Evolutionary conservation across 2,113 vertebrate species (phyloP), one percentile per base, ranked within the genome.

Genomic region (Chlorodrepanis virens): DNA sequence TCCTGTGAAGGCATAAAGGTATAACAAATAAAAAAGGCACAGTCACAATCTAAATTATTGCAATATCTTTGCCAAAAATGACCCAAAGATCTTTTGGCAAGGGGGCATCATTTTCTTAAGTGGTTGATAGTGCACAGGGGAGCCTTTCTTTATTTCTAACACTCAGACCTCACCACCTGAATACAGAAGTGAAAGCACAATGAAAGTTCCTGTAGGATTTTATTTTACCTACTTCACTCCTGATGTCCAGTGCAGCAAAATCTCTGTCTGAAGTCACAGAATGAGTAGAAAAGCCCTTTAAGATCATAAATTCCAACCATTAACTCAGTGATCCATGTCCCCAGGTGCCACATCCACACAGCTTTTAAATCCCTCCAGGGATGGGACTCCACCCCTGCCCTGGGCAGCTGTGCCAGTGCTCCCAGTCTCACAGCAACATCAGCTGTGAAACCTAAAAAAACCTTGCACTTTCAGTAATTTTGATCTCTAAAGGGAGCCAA

Each of bases 321-420:
- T 61, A 0, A 0, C 16, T 0, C n/a, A 12, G 47, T 13, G 5
- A 3, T 9, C 45, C 14, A 0, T 23, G 21, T 27, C 35, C 70
- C 54, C 70, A 23, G 4, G 17, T 35, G 39, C 29, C 63, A 61
- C 61, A 61, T 40, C 28, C 45, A 68, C 45, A 7, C 0, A 0
- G 14, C 6, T 68, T 59, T 35, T 12, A 60, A 76, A 76, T 19
- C 25, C 49, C 47, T 20, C 14, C 22, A 24, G 63, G 40, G 14
- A 19, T 69, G 70, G 29, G 12, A 35, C 6, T 47, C 39, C 29
- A 47, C 0, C 61, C 3, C 8, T 49, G n/a, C 22, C 25, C 35
- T 33, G 31, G 14, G 2, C 35, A 35, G 25, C 40, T 63, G 22
- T 49, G 9, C 29, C 63, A 76, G 2, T 1, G 17, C 17, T 81